These are phyloP conservation scores for Coregonus sp. DNA, from an alignment of 2,797 vertebrate species.

Conservation along the genomic window DNA sequence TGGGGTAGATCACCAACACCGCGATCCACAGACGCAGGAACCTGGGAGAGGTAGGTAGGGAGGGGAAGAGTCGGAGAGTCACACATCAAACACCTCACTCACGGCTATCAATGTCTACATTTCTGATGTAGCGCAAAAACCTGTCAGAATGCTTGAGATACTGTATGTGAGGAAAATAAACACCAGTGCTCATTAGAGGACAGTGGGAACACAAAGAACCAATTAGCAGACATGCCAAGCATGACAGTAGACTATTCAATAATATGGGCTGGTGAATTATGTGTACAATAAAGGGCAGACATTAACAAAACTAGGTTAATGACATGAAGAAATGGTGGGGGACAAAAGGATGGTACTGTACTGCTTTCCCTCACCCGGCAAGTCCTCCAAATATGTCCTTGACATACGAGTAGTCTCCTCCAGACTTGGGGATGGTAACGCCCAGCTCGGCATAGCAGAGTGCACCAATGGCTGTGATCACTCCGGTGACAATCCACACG, in stretches of 20 bases:
- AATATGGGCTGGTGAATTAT: slow-evolving; percentile 12
- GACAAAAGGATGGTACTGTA: not conserved
- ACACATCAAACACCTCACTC: not conserved
- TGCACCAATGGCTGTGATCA: slow-evolving; percentile 79
- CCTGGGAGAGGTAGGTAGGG: slow-evolving; percentile 51
- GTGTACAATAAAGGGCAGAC: slow-evolving; percentile 20
- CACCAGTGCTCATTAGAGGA: not conserved
- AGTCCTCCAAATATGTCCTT: slow-evolving; percentile 83
- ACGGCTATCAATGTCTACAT: not conserved
- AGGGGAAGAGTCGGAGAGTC: not conserved
- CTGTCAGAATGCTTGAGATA: not conserved
- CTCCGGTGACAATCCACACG: slow-evolving; percentile 76
- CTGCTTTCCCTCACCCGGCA: slow-evolving; percentile 71
- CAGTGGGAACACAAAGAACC: slow-evolving; percentile 19
- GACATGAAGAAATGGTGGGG: slow-evolving; percentile 16
- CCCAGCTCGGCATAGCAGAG: slow-evolving; percentile 83
- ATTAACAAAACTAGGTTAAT: slow-evolving; percentile 45
- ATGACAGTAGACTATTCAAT: slow-evolving; percentile 13
- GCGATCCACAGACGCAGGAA: slow-evolving; percentile 86
- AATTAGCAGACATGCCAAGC: slow-evolving; percentile 18
- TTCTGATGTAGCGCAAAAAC: slow-evolving; percentile 1
- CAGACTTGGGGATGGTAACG: slow-evolving; percentile 83
- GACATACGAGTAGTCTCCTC: slow-evolving; percentile 82
- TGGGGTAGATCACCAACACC: slow-evolving; percentile 84
- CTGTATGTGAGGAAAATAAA: slow-evolving; percentile 2